These are phyloP conservation scores for Emys orbicularis DNA, from an alignment of 2,797 vertebrate species.

Conservation along the genomic window DNA sequence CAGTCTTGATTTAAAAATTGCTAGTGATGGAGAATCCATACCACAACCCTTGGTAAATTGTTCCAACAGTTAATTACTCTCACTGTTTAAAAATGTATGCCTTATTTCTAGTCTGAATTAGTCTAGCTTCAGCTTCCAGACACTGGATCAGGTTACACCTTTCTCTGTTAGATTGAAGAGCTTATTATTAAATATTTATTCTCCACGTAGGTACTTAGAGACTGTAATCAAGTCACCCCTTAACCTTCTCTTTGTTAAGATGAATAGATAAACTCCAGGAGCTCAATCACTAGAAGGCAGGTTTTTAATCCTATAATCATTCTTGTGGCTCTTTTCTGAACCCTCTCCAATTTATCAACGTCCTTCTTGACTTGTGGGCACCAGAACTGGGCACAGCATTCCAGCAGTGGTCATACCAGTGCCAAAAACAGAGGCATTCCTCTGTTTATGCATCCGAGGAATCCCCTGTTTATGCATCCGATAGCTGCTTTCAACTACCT, in stretches of 20 bases:
- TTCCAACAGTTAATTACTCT: no score
- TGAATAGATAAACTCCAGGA: neutral
- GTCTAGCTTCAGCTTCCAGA: neutral
- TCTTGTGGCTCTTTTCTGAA: neutral
- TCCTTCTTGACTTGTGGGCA: neutral
- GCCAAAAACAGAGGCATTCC: neutral
- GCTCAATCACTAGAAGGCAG: neutral
- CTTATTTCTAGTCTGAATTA: neutral
- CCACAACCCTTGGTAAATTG: neutral
- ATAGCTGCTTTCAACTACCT: no score
- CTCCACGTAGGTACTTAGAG: neutral
- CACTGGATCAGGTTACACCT: neutral
- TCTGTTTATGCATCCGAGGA: neutral
- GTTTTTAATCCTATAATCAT: neutral
- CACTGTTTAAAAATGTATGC: no score
- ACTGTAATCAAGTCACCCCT: neutral
- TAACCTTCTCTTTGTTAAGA: neutral
- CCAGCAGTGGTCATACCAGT: neutral
- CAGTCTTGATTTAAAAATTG: neutral
- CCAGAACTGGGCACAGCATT: neutral
- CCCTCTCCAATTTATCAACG: neutral
- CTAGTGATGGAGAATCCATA: neutral
- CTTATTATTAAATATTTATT: neutral
- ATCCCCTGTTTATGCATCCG: no score
- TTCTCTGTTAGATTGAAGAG: neutral